Percentiles rank a stretch among this genome's conserved stretches.
phyloP scores from a whole-genome alignment of 1,140 invertebrate species.

The Diachasma alloeum region DNA sequence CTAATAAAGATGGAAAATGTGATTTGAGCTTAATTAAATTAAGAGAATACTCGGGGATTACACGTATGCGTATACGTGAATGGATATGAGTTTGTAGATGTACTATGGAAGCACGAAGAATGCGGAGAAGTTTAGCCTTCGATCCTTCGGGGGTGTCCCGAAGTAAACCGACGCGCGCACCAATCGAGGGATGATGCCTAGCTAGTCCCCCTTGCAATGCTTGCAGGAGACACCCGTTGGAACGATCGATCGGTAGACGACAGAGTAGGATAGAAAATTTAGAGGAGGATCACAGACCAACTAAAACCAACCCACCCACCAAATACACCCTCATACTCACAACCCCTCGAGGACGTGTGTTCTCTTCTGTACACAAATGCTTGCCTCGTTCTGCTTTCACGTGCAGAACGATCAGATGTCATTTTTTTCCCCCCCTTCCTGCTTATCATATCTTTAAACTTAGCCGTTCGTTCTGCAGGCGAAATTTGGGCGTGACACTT shows the following conservation, averaged over 20 bases:
- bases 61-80: neutral
- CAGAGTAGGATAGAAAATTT: constrained; percentile 13
- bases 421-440: neutral
- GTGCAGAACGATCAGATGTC: constrained; percentile 11
- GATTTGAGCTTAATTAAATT: neutral
- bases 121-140: neutral
- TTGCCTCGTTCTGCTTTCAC: constrained; percentile 13
- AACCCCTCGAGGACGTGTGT: constrained; percentile 13
- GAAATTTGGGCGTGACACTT: constrained; percentile 21
- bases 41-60: neutral
- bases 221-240: neutral
- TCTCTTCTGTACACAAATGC: constrained; percentile 15
- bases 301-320: neutral
- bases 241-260: constrained; percentile 19
- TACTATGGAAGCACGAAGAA: constrained; percentile 17
- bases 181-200: constrained; percentile 14
- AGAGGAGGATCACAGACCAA: neutral
- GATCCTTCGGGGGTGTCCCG: constrained; percentile 8
- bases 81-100: neutral
- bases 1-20: neutral
- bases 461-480: neutral
- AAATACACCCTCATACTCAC: neutral
- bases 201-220: constrained; percentile 2
- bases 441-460: neutral
- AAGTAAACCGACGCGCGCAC: constrained; percentile 27